Conservation (phyloP, 2,797 vertebrate genomes). For the Telmatherina bonti region DNA sequence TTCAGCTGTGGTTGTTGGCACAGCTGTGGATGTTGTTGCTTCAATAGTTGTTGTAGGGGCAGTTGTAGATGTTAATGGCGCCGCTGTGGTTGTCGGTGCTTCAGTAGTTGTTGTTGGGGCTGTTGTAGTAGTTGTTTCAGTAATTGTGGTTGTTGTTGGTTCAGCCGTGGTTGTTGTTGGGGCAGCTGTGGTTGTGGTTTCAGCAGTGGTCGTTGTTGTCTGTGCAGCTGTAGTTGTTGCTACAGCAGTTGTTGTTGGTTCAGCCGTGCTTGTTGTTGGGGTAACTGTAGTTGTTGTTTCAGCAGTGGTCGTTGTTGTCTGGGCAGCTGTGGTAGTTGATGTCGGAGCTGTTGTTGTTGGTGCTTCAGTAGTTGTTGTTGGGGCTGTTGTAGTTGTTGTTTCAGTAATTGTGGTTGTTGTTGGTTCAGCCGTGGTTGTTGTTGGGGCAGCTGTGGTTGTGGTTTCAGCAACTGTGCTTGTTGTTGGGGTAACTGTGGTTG, state of each 20-base stretch:
- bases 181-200: background rate
- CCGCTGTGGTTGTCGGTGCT: background rate
- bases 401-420: fast-evolving
- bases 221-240: background rate
- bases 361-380: background rate
- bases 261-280: too few species aligned
- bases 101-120: background rate
- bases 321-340: too few species aligned
- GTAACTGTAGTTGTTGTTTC: too few species aligned
- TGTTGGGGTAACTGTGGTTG: too few species aligned
- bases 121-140: too few species aligned
- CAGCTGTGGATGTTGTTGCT: background rate
- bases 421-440: background rate
- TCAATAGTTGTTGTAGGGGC: background rate
- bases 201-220: background rate
- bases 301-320: too few species aligned
- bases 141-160: too few species aligned
- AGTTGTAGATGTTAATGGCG: too few species aligned
- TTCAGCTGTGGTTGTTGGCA: too few species aligned
- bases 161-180: background rate
- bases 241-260: too few species aligned
- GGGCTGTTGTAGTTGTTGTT: background rate
- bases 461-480: background rate
- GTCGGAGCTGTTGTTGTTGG: background rate
- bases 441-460: background rate